These are phyloP conservation scores for Amblyornis subalaris DNA, from an alignment of 2,113 vertebrate species.

Conservation along the genomic window DNA sequence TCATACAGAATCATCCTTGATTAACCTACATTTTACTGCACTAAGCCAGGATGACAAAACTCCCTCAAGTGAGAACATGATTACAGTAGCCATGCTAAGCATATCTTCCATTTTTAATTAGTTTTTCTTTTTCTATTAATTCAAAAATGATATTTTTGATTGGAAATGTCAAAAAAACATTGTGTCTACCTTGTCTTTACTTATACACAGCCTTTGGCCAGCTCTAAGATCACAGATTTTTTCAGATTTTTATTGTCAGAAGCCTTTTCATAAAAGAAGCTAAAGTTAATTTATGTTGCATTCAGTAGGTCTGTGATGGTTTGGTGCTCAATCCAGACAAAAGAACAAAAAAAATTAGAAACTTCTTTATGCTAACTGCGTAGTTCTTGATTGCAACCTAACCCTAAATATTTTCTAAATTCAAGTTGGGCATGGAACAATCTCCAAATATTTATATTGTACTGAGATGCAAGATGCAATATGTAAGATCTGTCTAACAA, in stretches of 20 bases:
- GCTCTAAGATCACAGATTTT: neutral
- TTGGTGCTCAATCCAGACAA: neutral
- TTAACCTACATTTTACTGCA: neutral
- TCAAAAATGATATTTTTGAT: neutral
- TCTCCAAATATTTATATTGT: neutral
- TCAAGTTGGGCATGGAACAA: neutral
- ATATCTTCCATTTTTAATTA: neutral
- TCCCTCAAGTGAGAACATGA: rapidly evolving
- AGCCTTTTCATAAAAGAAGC: neutral
- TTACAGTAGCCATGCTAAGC: neutral
- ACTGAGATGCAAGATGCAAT: neutral
- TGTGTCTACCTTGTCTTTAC: neutral
- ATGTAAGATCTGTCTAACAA: neutral
- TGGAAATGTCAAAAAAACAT: neutral
- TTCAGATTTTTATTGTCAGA: neutral
- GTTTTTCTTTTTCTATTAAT: neutral
- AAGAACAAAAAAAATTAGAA: neutral
- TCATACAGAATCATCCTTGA: neutral
- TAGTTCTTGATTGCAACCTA: neutral
- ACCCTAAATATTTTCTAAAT: neutral
- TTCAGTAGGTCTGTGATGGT: rapidly evolving
- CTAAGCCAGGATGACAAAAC: neutral
- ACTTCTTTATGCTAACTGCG: neutral
- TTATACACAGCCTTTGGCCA: neutral
- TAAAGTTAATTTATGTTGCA: neutral